These are phyloP conservation scores for Mugil cephalus DNA, from an alignment of 2,113 vertebrate species.

Conservation along the genomic window DNA sequence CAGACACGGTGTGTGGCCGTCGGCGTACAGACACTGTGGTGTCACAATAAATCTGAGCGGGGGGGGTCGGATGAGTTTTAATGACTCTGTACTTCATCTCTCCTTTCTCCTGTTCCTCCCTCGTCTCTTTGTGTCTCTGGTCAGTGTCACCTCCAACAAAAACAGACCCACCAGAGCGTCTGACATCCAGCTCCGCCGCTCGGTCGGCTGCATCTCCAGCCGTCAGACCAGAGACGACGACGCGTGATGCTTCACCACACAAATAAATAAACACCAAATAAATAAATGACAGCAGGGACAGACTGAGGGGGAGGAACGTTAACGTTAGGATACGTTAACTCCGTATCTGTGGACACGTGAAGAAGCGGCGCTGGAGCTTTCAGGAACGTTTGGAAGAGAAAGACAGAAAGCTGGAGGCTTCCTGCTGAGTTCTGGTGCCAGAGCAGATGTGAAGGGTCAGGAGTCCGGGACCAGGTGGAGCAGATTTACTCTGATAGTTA, in stretches of 20 bases:
- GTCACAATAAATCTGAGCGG: conserved; percentile 2
- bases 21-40: conserved; percentile 14
- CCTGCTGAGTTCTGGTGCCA: conserved; percentile 40
- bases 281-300: conserved; percentile 60
- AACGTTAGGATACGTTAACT: too few relatives aligned
- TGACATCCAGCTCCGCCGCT: conserved; percentile 11
- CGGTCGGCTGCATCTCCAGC: conserved; percentile 50
- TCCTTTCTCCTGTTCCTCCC: conserved; percentile 12
- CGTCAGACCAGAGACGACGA: conserved; percentile 34
- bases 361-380: conserved; percentile 15
- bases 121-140: conserved; percentile 48
- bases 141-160: conserved; percentile 53
- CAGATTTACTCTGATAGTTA: conserved; percentile 61
- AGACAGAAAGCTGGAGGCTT: conserved; percentile 33
- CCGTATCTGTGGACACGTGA: not conserved
- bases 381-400: conserved; percentile 23
- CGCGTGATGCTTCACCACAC: conserved; percentile 18
- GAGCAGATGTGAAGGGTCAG: conserved; percentile 54
- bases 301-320: conserved; percentile 47
- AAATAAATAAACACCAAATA: too few relatives aligned
- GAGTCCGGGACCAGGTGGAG: conserved; percentile 69
- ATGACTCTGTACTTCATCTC: conserved; percentile 24
- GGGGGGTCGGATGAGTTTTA: conserved; percentile 34
- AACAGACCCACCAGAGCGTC: conserved; percentile 55
- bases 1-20: conserved; percentile 28